Evolutionary conservation across 2,113 vertebrate species (phyloP), one percentile per base, ranked within the genome.

Genomic region (Brachypteracias leptosomus): DNA sequence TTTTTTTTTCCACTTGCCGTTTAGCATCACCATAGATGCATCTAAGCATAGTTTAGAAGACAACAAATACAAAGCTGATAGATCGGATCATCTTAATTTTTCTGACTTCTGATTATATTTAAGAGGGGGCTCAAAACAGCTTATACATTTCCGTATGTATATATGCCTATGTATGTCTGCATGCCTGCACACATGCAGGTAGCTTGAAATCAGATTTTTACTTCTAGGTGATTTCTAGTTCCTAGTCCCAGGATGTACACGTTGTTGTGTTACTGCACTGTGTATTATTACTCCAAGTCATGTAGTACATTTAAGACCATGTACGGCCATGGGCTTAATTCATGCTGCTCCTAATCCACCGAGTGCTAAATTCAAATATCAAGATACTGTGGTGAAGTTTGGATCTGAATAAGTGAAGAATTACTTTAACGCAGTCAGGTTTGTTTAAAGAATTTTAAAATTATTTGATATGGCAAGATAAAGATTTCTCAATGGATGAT

Each of bases 401-500:
- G 25, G 17, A 59, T 72, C n/a, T 26, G 24, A 51, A 1, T 52
- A 83, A 85, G 17, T 51, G 26, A 78, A 75, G 36, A 88, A 36
- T 14, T 67, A 59, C 25, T 62, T 82, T 8, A 74, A 46, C 18
- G 36, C 14, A 51, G 16, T 85, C n/a, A 31, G 55, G 8, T 52
- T 58, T 78, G 11, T 74, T 93, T 81, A 63, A 74, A 67, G 35
- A 88, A 67, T 78, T 63, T 26, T 6, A 20, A 74, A 33, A 31
- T 54, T 35, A 70, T 46, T 70, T 85, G 11, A 4, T 68, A 55
- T 5, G 9, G 26, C 78, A 68, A 63, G 19, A 59, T 75, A 47
- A 66, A 21, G 75, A 31, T 35, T 95, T 25, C 29, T 81, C 29
- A n/a, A 1, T 44, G 42, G 61, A 36, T 0, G 0, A 26, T 1